Conservation (phyloP, 2,113 vertebrate species). For the Pterocles burchelli region DNA sequence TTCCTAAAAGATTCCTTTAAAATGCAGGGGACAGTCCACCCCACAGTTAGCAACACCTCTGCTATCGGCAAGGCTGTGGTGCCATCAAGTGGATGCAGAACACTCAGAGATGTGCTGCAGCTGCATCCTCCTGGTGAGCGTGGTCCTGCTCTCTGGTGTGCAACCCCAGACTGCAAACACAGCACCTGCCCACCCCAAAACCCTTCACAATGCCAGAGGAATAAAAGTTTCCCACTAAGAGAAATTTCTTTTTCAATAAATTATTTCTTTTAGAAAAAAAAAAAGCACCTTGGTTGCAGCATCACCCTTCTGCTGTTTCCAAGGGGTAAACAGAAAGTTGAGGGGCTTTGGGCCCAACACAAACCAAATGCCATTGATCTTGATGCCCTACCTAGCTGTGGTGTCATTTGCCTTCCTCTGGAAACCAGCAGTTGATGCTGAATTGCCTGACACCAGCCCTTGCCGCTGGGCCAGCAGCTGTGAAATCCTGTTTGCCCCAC, state of each 20-base stretch:
- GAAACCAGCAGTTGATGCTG: neutral
- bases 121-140: fast-evolving
- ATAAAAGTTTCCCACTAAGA: neutral
- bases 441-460: neutral
- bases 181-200: fast-evolving
- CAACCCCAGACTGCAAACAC: neutral
- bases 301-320: neutral
- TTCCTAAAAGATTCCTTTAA: neutral
- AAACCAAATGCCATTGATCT: neutral
- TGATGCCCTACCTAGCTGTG: neutral
- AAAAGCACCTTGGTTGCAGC: neutral
- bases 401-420: neutral
- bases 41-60: fast-evolving
- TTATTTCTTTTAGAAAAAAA: neutral
- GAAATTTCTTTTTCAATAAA: neutral
- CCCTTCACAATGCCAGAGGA: neutral
- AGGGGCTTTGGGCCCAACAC: neutral
- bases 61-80: neutral
- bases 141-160: neutral
- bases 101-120: fast-evolving
- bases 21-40: fast-evolving
- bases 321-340: neutral
- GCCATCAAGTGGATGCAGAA: slow-evolving; percentile 53
- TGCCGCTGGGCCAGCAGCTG: neutral
- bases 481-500: neutral